Base-by-base conservation (phyloP, 2,113 vertebrate species). In the Numida meleagris region DNA sequence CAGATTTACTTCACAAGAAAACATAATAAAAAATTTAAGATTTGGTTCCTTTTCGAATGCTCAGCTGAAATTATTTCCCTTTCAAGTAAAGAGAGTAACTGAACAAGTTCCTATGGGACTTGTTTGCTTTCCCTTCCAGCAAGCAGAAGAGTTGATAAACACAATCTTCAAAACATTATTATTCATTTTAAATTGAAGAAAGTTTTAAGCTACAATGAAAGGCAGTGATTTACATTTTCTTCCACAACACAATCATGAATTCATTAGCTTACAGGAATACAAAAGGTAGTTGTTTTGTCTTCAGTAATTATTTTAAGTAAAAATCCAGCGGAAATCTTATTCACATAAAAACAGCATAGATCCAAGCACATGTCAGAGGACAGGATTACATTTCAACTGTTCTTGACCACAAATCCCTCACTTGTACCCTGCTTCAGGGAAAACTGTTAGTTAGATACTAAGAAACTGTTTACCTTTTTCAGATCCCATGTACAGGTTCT, bases 401-500 rank as follows among this genome's bases (percentile, higher is more conserved):
- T 87, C 45, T 34, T 58, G 45, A 73, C 36, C 12, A 57, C 45
- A 76, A 50, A 62, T 3, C 25, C 65, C 48, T 18, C 45, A 57
- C 51, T 38, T 36, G 34, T 21, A 70, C 5, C 6, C 34, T 46
- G 16, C 51, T 66, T 43, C 67, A 88, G 66, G 18, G 24, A 88
- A 67, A 34, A 53, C 24, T 75, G 21, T 9, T 27, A 67, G 33
- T 36, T 57, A 14, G 36, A 51, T 29, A 71, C 14, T 67, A 34
- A 93, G 57, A 34, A 73, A 46, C 43, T 12, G 53, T 97, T 98
- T 97, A 99, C 99, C 98, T 98, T 97, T 99, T 63, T 99, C 99
- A 62, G 99, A 99, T 70, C 99, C 99, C 99, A 99, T 98, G 96
- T 98, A 99, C 31, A 99, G 98, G 96, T 99, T 99, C 99, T 99